Conservation (phyloP, 2,797 vertebrate species). For the Glyptemys insculpta region DNA sequence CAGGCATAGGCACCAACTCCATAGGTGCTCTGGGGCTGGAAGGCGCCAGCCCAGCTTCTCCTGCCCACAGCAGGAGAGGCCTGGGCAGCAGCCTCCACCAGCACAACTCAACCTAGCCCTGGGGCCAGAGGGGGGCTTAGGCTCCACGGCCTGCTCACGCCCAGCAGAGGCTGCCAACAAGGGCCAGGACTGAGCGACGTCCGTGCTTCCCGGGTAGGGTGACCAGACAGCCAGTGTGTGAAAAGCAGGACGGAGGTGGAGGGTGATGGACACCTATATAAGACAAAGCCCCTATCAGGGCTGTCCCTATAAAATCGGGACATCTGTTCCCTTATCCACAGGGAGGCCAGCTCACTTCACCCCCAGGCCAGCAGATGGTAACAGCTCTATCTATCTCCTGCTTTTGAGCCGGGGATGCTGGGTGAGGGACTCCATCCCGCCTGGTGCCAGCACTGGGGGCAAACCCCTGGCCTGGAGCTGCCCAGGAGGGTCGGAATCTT, state of each 20-base stretch:
- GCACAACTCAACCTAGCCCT: neutral
- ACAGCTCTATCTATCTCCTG: neutral
- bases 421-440: neutral
- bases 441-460: neutral
- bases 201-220: no score
- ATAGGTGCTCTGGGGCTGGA: neutral
- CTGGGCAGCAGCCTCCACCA: neutral
- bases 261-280: no score
- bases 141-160: neutral
- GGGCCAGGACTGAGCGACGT: no score
- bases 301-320: no score
- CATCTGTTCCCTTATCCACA: neutral
- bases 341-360: neutral
- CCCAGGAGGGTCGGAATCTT: fast-evolving
- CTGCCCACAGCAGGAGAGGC: no score
- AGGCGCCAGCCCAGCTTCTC: neutral
- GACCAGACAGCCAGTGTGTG: no score
- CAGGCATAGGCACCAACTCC: no score
- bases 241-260: no score
- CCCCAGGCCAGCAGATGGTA: neutral
- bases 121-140: neutral
- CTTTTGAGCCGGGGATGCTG: fast-evolving
- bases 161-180: no score
- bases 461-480: neutral
- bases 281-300: no score